A percentile compares a stretch with the other conserved stretches of the same genome.
Conservation (phyloP, 92 coral and sea anemone genomes). For the Palythoa grandis region DNA sequence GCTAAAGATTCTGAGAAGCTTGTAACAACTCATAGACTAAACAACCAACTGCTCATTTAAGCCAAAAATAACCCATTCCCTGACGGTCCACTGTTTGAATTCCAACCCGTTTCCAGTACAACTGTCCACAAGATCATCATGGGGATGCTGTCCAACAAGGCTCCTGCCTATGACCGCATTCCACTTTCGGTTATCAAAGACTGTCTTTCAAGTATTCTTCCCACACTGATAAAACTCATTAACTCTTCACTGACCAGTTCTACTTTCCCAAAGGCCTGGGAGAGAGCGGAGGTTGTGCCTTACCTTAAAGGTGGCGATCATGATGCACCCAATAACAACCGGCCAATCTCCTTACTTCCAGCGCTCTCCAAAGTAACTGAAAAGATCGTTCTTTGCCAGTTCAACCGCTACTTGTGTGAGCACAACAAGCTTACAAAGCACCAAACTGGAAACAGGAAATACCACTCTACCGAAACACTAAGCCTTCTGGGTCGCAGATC, state of each 20-base stretch:
- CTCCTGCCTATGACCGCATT: slow-evolving; percentile 50
- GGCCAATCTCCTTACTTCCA: slow-evolving; percentile 34
- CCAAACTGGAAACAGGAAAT: neutral
- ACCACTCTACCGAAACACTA: neutral
- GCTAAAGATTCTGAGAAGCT: slow-evolving; percentile 31
- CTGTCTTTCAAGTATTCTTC: slow-evolving; percentile 37
- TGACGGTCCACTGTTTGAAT: slow-evolving; percentile 34
- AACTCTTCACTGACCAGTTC: slow-evolving; percentile 27
- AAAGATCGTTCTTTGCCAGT: slow-evolving; percentile 29
- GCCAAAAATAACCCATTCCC: slow-evolving; percentile 10
- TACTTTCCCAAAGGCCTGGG: slow-evolving; percentile 43
- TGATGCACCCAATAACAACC: slow-evolving; percentile 44
- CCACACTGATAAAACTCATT: slow-evolving; percentile 35
- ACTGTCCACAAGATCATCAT: slow-evolving; percentile 34
- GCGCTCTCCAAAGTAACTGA: slow-evolving; percentile 29
- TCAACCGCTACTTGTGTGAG: slow-evolving; percentile 30
- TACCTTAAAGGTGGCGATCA: slow-evolving; percentile 41
- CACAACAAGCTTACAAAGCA: slow-evolving; percentile 31
- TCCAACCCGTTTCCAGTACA: slow-evolving; percentile 22
- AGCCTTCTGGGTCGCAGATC: neutral
- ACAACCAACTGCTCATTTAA: slow-evolving; percentile 28
- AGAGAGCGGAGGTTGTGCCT: slow-evolving; percentile 51
- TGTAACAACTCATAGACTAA: slow-evolving; percentile 32
- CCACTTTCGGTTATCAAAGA: slow-evolving; percentile 35
- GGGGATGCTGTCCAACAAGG: slow-evolving; percentile 47